phyloP scores from a whole-genome alignment of 2,113 vertebrate genomes.

The Boulengerochromis microlepis region DNA sequence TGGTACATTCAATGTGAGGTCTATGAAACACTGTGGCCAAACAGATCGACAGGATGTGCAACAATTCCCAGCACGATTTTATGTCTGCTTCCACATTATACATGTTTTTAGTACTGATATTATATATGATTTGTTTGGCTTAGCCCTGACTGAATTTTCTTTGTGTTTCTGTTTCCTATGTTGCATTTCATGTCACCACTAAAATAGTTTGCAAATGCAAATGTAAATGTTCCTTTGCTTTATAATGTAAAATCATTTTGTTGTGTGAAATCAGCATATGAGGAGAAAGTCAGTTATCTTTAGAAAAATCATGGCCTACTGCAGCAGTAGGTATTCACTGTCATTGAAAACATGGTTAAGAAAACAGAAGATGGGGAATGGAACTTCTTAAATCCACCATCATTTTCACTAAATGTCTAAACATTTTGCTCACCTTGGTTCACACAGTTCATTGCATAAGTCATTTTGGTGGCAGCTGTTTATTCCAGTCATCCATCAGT shows the following conservation, averaged over 20 bases:
- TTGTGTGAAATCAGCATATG: neutral
- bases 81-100: neutral
- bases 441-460: neutral
- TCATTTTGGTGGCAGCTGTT: neutral
- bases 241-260: neutral
- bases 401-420: neutral
- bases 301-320: neutral
- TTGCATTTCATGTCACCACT: neutral
- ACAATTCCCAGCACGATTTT: neutral
- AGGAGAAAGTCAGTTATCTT: neutral
- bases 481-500: neutral
- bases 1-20: neutral
- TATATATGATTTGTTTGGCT: neutral
- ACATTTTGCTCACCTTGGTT: neutral
- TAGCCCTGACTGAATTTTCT: neutral
- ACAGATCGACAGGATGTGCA: neutral
- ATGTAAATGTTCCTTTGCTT: neutral
- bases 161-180: neutral
- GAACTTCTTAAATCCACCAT: neutral
- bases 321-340: neutral
- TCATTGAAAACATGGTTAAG: neutral
- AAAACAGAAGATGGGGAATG: neutral
- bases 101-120: neutral
- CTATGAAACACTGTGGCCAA: neutral
- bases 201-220: neutral